phyloP scores from a whole-genome alignment of 2,888 invertebrate species.

The Hesperia comma region DNA sequence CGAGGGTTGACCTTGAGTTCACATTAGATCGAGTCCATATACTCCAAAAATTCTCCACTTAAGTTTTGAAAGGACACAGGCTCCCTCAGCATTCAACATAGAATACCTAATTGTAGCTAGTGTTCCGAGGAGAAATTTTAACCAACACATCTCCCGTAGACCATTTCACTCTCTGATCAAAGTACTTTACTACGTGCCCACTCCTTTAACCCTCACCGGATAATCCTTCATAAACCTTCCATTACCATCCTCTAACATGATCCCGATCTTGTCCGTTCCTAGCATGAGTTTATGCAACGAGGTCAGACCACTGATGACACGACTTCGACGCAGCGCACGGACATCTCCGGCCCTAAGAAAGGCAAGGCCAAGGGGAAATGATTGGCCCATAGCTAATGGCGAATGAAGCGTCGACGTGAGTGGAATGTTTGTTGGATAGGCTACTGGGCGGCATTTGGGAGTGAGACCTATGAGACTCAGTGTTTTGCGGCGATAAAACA shows the following conservation, averaged over 20 bases:
- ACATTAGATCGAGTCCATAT: too few species aligned
- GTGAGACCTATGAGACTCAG: background rate
- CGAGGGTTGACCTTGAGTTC: too few species aligned
- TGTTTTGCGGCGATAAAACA: background rate
- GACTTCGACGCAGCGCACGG: slow-evolving; percentile 20
- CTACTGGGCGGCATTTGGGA: background rate
- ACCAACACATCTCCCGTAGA: too few species aligned
- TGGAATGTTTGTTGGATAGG: background rate
- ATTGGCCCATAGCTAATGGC: slow-evolving; percentile 18
- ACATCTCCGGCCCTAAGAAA: slow-evolving; percentile 14
- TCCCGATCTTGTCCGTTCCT: slow-evolving; percentile 7
- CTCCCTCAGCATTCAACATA: too few species aligned
- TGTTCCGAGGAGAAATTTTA: too few species aligned
- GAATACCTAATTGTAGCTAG: too few species aligned
- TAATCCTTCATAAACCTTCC: background rate
- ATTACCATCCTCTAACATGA: background rate
- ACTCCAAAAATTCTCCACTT: too few species aligned
- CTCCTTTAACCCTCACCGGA: background rate
- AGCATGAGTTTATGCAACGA: slow-evolving; percentile 18
- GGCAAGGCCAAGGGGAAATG: slow-evolving; percentile 42
- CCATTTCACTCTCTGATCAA: too few species aligned
- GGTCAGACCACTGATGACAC: slow-evolving; percentile 16
- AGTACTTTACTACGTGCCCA: too few species aligned
- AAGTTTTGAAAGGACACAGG: too few species aligned
- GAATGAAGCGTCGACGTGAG: slow-evolving; percentile 10